Percentiles rank a stretch among this genome's conserved stretches.
phyloP scores from a whole-genome alignment of 2,797 vertebrate genomes.

The Mycteria americana region DNA sequence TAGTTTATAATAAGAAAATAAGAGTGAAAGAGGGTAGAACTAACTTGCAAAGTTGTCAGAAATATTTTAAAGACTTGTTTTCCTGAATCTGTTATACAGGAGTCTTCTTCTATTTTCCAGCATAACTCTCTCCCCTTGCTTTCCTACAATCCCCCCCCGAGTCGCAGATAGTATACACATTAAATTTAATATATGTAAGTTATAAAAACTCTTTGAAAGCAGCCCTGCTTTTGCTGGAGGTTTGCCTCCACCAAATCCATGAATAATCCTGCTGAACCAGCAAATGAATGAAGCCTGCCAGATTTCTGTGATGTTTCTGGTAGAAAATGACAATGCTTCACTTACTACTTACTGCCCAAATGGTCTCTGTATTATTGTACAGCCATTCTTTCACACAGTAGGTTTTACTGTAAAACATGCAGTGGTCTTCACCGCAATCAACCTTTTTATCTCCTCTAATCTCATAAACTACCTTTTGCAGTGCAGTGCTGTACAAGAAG shows the following conservation, averaged over 20 bases:
- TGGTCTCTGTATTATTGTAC: not conserved
- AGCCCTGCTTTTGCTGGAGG: not conserved
- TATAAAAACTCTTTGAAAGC: no score
- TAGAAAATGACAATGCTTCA: not conserved
- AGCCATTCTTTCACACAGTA: not conserved
- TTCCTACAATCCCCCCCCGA: no score
- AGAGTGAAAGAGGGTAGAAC: no score
- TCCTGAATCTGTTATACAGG: no score
- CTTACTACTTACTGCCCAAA: not conserved
- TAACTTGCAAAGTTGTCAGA: no score
- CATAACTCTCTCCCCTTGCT: no score
- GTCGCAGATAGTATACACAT: no score
- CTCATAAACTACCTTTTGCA: not conserved
- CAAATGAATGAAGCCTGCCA: not conserved
- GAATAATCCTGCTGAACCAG: not conserved
- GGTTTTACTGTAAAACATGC: not conserved
- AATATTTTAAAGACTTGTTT: no score
- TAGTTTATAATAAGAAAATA: no score
- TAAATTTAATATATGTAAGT: no score
- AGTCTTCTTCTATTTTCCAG: no score
- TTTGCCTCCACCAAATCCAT: not conserved
- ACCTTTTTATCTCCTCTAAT: not conserved
- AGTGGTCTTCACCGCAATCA: not conserved
- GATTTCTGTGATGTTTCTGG: not conserved
- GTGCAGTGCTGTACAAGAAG: not conserved